Evolutionary conservation across 1,140 invertebrate genomes (phyloP).

Genomic region (Diabrotica undecimpunctata): DNA sequence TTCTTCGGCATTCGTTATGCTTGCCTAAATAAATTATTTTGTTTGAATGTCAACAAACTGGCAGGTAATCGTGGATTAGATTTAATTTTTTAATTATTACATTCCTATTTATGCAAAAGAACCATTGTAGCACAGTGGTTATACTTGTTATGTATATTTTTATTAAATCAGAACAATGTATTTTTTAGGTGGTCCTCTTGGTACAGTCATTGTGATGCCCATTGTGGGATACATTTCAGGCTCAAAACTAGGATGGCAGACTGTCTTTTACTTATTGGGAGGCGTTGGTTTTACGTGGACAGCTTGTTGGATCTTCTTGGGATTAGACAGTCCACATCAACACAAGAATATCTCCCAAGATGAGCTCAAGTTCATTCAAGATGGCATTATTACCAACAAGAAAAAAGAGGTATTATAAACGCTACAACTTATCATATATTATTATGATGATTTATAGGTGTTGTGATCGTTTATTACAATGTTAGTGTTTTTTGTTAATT

Average conservation of each 20-base stretch:
- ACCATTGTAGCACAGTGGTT: no score
- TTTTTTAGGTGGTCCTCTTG: constrained; percentile 38
- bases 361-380: constrained; percentile 84
- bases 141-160: no score
- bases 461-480: neutral
- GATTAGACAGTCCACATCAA: constrained; percentile 64
- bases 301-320: constrained; percentile 57
- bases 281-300: constrained; percentile 58
- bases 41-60: no score
- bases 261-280: constrained; percentile 73
- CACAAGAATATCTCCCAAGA: constrained; percentile 75
- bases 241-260: constrained; percentile 66
- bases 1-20: no score
- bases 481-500: constrained; percentile 5
- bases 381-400: constrained; percentile 68
- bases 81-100: no score
- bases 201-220: constrained; percentile 66
- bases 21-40: no score
- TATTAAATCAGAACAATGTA: no score
- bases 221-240: constrained; percentile 62
- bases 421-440: no score
- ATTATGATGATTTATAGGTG: no score
- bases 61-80: no score
- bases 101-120: no score
- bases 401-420: constrained; percentile 48